Percentiles rank a stretch among this genome's conserved stretches.
phyloP scores from a whole-genome alignment of 2,797 vertebrate species.

The Cirrhinus mrigala region DNA sequence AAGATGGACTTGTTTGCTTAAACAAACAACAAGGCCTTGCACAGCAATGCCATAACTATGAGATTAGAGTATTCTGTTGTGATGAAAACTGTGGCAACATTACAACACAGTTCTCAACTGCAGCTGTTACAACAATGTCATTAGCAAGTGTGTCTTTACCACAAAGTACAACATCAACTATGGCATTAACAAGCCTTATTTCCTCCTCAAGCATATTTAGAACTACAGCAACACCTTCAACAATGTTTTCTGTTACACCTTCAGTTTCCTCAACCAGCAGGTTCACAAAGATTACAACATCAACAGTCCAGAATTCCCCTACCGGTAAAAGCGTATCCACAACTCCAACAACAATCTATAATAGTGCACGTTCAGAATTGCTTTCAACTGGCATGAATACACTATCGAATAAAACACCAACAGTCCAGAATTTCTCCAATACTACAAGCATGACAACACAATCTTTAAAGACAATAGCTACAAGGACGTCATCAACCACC shows the following conservation, averaged over 20 bases:
- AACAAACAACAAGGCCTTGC: slow-evolving; percentile 43
- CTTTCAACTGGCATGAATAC: neutral
- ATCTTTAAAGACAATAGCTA: neutral
- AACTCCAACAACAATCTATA: neutral
- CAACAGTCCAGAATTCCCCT: neutral
- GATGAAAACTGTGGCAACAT: neutral
- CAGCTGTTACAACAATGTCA: too few relatives aligned
- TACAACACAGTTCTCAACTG: neutral
- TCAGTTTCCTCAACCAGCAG: neutral
- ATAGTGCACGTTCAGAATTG: neutral
- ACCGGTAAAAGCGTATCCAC: neutral
- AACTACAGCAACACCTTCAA: neutral
- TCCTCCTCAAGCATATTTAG: too few relatives aligned
- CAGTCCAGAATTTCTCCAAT: neutral
- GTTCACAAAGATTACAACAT: neutral
- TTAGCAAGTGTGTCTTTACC: neutral
- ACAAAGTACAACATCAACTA: neutral
- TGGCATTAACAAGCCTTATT: too few relatives aligned
- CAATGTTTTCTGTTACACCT: too few relatives aligned
- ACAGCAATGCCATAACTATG: slow-evolving; percentile 46
- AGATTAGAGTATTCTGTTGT: slow-evolving; percentile 45
- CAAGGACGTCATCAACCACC: too few relatives aligned
- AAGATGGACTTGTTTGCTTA: slow-evolving; percentile 33
- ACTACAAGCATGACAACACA: neutral
- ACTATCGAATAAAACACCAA: rapidly evolving